Evolutionary conservation across 1,140 invertebrate species (phyloP), one percentile per base, ranked within the genome.

Genomic region (Sipha flava): DNA sequence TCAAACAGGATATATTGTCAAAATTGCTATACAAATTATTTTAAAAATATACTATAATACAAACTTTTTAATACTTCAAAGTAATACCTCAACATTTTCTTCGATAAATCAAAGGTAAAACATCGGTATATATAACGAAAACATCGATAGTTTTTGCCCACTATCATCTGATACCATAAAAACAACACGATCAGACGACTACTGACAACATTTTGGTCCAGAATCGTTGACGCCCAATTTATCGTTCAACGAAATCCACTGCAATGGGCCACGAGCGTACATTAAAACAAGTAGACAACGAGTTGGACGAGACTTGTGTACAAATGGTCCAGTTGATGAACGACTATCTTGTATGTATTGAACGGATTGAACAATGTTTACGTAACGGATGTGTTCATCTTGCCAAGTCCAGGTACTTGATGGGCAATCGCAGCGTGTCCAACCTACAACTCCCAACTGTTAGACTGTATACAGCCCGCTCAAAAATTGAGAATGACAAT

Each of bases 371-470:
- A 86, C 88, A 87, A 21, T 85, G 85, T 54, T 87, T 92, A 66
- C 88, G 89, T 64, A 87, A 88, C 82, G 91, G 83, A 18, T 84
- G 81, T 80, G 49, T 90, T 23, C 88, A 92, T 83, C 83, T 93
- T 16, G 91, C 91, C 0, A 93, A 93, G 85, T 87, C 90, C 18
- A 87, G 91, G 70, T 91, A 93, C 81, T 92, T 93, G 49, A 88
- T 90, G 85, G 91, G 92, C 0, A 91, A 92, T 72, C 89, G 88
- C 83, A 88, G 86, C 14, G 89, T 93, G 23, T 90, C 91, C 57
- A 85, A 87, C 16, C 84, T 90, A 23, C 89, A 91, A 82, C 84
- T 93, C 59, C 92, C 91, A 12, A 88, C 86, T 10, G 87, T 91
- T 82, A 88, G 73, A 2, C 37, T 21, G 1, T 77, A 57, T 23